Evolutionary conservation across 1,140 invertebrate species (phyloP).

Genomic region (Holcopasites calliopsidis): DNA sequence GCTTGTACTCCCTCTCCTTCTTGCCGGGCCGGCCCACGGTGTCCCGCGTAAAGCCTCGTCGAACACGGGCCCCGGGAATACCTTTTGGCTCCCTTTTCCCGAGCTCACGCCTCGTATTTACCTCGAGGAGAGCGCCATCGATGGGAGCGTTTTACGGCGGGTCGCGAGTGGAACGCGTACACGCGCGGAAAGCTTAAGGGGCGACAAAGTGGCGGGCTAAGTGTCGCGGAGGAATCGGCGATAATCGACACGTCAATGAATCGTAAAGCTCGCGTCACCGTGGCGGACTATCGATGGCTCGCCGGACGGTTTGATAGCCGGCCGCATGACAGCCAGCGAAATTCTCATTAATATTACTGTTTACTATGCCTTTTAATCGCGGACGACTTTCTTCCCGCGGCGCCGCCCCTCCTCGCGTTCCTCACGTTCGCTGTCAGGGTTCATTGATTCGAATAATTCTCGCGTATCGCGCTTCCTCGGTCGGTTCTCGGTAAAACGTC

Average conservation of each 20-base stretch:
- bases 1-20: constrained; percentile 51
- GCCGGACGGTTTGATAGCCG: constrained; percentile 54
- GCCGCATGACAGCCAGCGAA: constrained; percentile 52
- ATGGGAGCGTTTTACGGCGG: too few relatives aligned
- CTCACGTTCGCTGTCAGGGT: not conserved
- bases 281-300: constrained; percentile 59
- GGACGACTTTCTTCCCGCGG: constrained; percentile 48
- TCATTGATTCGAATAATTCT: not conserved
- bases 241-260: constrained; percentile 77
- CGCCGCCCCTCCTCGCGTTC: not conserved
- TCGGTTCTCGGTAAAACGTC: not conserved
- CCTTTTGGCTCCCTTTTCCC: constrained; percentile 2
- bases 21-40: not conserved
- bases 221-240: constrained; percentile 59
- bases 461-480: not conserved
- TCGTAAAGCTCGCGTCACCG: constrained; percentile 74
- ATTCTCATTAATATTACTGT: constrained; percentile 75
- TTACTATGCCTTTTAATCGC: constrained; percentile 67
- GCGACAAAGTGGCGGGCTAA: constrained; percentile 9
- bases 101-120: not conserved
- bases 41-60: constrained; percentile 42
- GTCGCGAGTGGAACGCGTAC: too few relatives aligned
- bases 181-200: constrained; percentile 56
- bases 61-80: constrained; percentile 16
- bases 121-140: too few relatives aligned